Base-by-base conservation (phyloP, 2,797 vertebrate genomes). In the Ispidina picta region DNA sequence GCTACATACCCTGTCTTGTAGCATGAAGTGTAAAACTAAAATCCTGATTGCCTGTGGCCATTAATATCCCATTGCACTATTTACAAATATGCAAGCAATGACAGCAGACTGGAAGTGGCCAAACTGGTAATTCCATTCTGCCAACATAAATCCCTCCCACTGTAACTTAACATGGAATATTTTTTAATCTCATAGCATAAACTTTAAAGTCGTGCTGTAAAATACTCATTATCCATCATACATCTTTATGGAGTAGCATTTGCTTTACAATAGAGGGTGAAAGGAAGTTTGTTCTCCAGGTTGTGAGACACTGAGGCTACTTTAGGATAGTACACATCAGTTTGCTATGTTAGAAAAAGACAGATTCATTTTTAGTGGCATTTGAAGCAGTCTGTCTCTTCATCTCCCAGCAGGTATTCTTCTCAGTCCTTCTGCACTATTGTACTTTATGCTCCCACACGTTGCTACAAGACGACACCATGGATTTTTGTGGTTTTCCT, bases 141-240 rank as follows among this genome's bases (percentile, higher is more conserved):
- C 75, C 54, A 71, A 55, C 54, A 85, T 91, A 95, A 91, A 92
- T 94, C 62, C 72, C 72, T 92, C 39, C 44, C 5, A 44, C 55
- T 88, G 72, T 71, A 91, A 82, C 65, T 15, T n/a, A 84, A 91
- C 5, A 31, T 52, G 46, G 29, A 66, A 3, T 52, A 60, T 84
- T 85, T 78, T 89, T 86, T 84, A 52, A 94, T 74, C 62, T 88
- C 65, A 76, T 51, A 74, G 93, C 83, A 93, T 89, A 91, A 95
- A 93, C 83, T 95, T 91, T 92, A 76, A 91, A 95, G 64, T 74
- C 59, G 63, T 65, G 64, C 80, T 88, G 85, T 94, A 96, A 96
- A 96, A 91, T 52, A 77, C 83, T 95, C 78, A 76, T 93, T 74
- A 93, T 81, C 65, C 72, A 83, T 86, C 62, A 66, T 63, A 51